These are phyloP conservation scores for Zaprionus camerounensis DNA, from an alignment of 1,140 invertebrate genomes.

Conservation along the genomic window DNA sequence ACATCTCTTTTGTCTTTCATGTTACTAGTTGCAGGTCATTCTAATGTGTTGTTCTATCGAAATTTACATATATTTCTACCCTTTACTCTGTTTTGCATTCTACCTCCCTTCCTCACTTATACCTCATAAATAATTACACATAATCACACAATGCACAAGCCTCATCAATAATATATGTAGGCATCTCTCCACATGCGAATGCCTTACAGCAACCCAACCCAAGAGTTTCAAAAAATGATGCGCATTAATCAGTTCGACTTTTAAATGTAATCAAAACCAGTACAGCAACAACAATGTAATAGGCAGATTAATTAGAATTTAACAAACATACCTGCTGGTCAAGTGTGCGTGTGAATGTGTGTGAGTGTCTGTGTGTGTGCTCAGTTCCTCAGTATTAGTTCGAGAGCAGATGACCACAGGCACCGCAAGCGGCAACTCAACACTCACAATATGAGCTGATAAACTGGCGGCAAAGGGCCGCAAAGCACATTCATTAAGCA, in stretches of 20 bases:
- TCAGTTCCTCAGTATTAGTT: neutral
- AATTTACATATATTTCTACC: neutral
- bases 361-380: neutral
- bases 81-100: neutral
- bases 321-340: slow-evolving; percentile 29
- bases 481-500: slow-evolving; percentile 66
- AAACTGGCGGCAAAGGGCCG: slow-evolving; percentile 26
- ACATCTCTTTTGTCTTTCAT: too few relatives aligned
- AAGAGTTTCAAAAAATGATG: slow-evolving; percentile 50
- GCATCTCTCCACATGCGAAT: slow-evolving; percentile 11
- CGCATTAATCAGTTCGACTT: slow-evolving; percentile 53
- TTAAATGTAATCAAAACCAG: slow-evolving; percentile 61
- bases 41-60: neutral
- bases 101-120: neutral
- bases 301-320: slow-evolving; percentile 61
- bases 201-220: slow-evolving; percentile 16
- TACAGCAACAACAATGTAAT: slow-evolving; percentile 6
- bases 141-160: slow-evolving; percentile 4
- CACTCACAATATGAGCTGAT: slow-evolving; percentile 39
- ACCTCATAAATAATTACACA: slow-evolving; percentile 14
- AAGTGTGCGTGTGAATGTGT: neutral
- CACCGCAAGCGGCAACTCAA: slow-evolving; percentile 53
- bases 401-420: slow-evolving; percentile 20
- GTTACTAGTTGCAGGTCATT: neutral
- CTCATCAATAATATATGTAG: slow-evolving; percentile 4